phyloP scores from a whole-genome alignment of 2,797 vertebrate genomes.

The Chelidonichthys spinosus region DNA sequence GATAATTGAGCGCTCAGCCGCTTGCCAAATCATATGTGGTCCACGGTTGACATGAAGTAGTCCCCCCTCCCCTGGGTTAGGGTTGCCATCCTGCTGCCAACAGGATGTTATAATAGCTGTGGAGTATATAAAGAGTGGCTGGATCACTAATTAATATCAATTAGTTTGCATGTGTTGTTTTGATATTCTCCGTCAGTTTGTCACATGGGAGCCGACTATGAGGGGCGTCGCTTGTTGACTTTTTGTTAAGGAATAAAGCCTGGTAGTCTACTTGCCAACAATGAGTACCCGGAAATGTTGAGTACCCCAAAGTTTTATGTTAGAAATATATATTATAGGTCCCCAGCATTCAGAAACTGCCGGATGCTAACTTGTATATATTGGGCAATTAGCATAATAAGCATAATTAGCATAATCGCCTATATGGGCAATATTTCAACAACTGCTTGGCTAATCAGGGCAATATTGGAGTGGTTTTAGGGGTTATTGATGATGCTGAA shows the following conservation, averaged over 20 bases:
- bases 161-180: constrained; percentile 70
- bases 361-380: too few relatives aligned
- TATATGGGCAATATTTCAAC: too few relatives aligned
- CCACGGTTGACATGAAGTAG: constrained; percentile 53
- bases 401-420: too few relatives aligned
- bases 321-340: too few relatives aligned
- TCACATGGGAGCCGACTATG: constrained; percentile 47
- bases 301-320: too few relatives aligned
- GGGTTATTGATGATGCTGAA: too few relatives aligned
- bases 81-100: constrained; percentile 66
- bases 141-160: constrained; percentile 68
- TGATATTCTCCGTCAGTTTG: constrained; percentile 67
- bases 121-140: constrained; percentile 62
- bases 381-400: too few relatives aligned
- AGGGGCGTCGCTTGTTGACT: constrained; percentile 51
- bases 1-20: constrained; percentile 50
- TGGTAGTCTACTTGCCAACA: too few relatives aligned
- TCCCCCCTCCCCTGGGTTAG: constrained; percentile 22
- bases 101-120: constrained; percentile 78
- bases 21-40: constrained; percentile 64
- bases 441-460: too few relatives aligned
- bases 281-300: too few relatives aligned
- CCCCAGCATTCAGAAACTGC: too few relatives aligned
- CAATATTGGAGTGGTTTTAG: too few relatives aligned
- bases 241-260: constrained; percentile 41